Evolutionary conservation across 2,888 invertebrate species (phyloP).

Genomic region (Willowsia nigromaculata): DNA sequence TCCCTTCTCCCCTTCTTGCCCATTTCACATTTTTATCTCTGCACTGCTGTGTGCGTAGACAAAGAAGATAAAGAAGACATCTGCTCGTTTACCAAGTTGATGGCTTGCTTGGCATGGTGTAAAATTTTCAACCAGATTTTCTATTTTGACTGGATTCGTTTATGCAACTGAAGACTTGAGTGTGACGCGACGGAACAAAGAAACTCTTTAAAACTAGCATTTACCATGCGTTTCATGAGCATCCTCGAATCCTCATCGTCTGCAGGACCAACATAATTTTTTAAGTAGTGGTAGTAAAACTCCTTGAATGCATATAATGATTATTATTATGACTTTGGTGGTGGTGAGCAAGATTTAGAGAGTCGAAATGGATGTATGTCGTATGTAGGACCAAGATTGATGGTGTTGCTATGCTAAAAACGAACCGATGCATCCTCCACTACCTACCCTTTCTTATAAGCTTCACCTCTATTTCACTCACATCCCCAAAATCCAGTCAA

Average conservation of each 20-base stretch:
- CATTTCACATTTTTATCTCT: neutral
- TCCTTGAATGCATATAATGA: constrained; percentile 4
- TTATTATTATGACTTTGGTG: constrained; percentile 41
- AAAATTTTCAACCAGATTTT: constrained; percentile 16
- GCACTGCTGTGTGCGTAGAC: neutral
- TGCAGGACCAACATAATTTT: neutral
- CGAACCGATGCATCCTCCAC: neutral
- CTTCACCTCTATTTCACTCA: neutral
- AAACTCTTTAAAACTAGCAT: constrained; percentile 20
- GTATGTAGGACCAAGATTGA: neutral
- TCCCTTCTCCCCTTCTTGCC: neutral
- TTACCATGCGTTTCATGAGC: neutral
- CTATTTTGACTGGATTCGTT: constrained; percentile 34
- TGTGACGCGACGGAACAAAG: constrained; percentile 18
- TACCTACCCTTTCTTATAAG: neutral
- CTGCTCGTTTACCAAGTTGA: neutral
- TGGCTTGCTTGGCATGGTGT: neutral
- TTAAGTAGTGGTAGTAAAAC: neutral
- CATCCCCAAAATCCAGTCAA: constrained; percentile 40
- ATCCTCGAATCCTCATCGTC: neutral
- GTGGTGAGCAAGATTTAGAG: constrained; percentile 10
- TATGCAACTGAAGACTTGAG: neutral
- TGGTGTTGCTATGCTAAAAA: constrained; percentile 68
- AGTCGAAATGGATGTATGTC: neutral
- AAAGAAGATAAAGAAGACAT: constrained; percentile 41